phyloP scores from a whole-genome alignment of 2,797 vertebrate species.

The Ciconia nigra region DNA sequence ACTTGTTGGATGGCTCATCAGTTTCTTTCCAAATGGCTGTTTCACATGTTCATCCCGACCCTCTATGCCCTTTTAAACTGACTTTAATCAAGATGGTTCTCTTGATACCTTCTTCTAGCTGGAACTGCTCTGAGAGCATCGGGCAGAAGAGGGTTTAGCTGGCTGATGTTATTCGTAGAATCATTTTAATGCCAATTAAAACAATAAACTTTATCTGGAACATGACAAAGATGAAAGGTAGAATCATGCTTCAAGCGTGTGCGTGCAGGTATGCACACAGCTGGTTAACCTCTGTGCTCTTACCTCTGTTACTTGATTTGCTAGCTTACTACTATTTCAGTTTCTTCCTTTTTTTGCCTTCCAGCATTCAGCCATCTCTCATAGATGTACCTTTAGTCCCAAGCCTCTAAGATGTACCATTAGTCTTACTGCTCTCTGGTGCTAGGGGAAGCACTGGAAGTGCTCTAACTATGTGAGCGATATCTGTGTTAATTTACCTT shows the following conservation, averaged over 20 bases:
- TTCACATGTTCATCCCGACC: neutral
- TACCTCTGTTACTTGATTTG: neutral
- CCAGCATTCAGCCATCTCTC: neutral
- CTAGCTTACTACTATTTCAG: neutral
- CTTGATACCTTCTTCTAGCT: neutral
- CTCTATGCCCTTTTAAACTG: neutral
- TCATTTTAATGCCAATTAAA: neutral
- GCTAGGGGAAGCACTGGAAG: neutral
- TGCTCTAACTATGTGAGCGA: neutral
- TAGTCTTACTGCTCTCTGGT: constrained; percentile 2
- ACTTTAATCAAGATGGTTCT: neutral
- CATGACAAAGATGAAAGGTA: neutral
- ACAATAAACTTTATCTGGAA: constrained; percentile 27
- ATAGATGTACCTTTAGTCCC: neutral
- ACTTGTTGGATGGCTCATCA: neutral
- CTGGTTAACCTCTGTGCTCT: neutral
- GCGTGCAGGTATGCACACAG: neutral
- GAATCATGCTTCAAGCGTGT: neutral
- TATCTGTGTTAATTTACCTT: constrained; percentile 24
- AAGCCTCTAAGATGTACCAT: too few relatives aligned
- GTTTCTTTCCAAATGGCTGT: neutral
- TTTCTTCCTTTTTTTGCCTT: neutral
- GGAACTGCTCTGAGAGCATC: neutral
- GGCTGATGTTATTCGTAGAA: neutral
- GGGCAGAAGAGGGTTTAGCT: neutral